phyloP scores from a whole-genome alignment of 2,888 invertebrate species.

The Cheilosia urbana region DNA sequence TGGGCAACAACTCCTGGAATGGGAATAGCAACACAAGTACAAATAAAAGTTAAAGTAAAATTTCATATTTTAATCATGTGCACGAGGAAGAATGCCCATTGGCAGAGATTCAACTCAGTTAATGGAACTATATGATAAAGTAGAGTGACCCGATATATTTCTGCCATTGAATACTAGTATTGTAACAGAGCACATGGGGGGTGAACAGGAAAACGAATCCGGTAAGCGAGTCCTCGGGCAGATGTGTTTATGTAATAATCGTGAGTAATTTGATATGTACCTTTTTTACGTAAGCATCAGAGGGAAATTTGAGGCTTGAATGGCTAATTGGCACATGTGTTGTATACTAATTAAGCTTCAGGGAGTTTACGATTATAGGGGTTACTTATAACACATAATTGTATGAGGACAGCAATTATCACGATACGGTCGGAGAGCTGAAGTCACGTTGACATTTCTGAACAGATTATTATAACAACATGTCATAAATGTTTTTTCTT shows the following conservation, averaged over 20 bases:
- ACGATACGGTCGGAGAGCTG: too few species aligned
- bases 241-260: conserved; percentile 44
- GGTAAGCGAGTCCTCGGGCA: conserved; percentile 20
- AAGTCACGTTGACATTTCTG: too few species aligned
- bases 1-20: not conserved
- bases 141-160: conserved; percentile 6
- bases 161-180: not conserved
- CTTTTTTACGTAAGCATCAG: conserved; percentile 19
- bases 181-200: not conserved
- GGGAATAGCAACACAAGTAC: not conserved
- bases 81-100: conserved; percentile 15
- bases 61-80: conserved; percentile 41
- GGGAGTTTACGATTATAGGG: conserved; percentile 32
- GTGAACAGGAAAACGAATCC: conserved; percentile 11
- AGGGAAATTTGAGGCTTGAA: conserved; percentile 10
- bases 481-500: too few species aligned
- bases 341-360: conserved; percentile 47
- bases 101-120: conserved; percentile 38
- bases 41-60: conserved; percentile 20
- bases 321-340: conserved; percentile 42
- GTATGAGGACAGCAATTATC: not conserved
- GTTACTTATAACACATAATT: not conserved
- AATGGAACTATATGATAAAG: conserved; percentile 20
- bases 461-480: too few species aligned
- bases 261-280: conserved; percentile 44